A percentile compares a stretch with the other conserved stretches of the same genome.
Evolutionary conservation across 1,140 invertebrate species (phyloP).

Genomic region (Pararge aegeria): DNA sequence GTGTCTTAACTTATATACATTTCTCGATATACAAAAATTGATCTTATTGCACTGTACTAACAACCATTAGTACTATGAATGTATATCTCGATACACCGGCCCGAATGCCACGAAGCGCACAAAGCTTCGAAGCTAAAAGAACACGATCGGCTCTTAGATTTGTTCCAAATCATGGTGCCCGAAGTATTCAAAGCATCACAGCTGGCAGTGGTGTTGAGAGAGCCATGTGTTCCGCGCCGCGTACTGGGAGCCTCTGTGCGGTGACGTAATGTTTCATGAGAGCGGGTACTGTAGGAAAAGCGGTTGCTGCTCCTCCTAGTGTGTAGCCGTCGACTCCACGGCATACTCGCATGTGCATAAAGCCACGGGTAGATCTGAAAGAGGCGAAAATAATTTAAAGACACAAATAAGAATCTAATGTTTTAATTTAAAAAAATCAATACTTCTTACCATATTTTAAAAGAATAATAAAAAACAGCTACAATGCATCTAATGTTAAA

Average conservation of each 20-base stretch:
- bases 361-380: conserved; percentile 93
- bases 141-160: conserved; percentile 15
- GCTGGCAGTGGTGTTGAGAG: conserved; percentile 93
- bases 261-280: conserved; percentile 96
- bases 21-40: conserved; percentile 2
- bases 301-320: conserved; percentile 94
- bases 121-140: conserved; percentile 13
- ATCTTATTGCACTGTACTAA: conserved; percentile 6
- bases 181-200: conserved; percentile 86
- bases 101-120: conserved; percentile 9
- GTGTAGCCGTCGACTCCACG: conserved; percentile 88
- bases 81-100: background rate
- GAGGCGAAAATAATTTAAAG: conserved; percentile 28
- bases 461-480: too few species aligned
- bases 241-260: conserved; percentile 93
- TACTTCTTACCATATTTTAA: too few species aligned
- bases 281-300: conserved; percentile 93
- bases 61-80: background rate
- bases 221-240: conserved; percentile 97
- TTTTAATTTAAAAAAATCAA: too few species aligned
- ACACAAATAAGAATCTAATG: background rate
- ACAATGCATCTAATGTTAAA: too few species aligned
- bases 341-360: conserved; percentile 97
- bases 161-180: conserved; percentile 12
- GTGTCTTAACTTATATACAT: conserved; percentile 31